Percentiles rank a stretch among this genome's conserved stretches.
These are phyloP conservation scores for Leptopterna dolabrata DNA, from an alignment of 2,888 invertebrate genomes.

Conservation along the genomic window DNA sequence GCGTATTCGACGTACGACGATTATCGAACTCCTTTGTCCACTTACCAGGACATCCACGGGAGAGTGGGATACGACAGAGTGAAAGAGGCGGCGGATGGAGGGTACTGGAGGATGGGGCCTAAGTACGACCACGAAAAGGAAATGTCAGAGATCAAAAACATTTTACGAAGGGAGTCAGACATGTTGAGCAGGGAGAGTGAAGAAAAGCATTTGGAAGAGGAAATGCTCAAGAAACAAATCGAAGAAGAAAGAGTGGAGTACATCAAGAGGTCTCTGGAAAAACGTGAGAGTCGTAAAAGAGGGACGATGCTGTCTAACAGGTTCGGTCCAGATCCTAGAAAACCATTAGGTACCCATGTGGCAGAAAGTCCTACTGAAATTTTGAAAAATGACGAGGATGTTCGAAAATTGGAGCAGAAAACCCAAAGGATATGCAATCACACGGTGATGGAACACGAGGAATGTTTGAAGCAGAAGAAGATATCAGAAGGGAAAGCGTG, in stretches of 20 bases:
- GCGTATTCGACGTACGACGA: conserved; percentile 24
- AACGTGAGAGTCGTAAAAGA: conserved; percentile 6
- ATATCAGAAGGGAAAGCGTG: not conserved
- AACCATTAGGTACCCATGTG: not conserved
- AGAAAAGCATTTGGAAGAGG: not conserved
- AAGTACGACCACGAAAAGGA: conserved; percentile 41
- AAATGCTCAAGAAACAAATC: not conserved
- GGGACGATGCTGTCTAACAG: not conserved
- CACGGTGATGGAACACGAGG: not conserved
- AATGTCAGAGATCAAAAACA: conserved; percentile 19
- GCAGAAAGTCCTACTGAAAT: not conserved
- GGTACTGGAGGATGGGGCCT: conserved; percentile 44
- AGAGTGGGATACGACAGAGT: conserved; percentile 38
- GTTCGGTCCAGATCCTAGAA: not conserved
- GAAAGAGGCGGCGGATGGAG: conserved; percentile 20
- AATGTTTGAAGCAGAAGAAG: not conserved
- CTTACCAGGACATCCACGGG: conserved; percentile 25
- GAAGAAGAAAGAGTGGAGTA: not conserved
- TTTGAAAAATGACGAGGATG: not conserved
- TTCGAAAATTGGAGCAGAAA: not conserved
- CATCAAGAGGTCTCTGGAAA: not conserved
- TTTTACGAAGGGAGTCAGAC: not conserved
- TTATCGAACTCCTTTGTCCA: conserved; percentile 42
- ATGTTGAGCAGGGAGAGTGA: not conserved
- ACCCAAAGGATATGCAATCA: not conserved